Base-by-base conservation (phyloP, 2,113 vertebrate species). In the Tachycineta bicolor region DNA sequence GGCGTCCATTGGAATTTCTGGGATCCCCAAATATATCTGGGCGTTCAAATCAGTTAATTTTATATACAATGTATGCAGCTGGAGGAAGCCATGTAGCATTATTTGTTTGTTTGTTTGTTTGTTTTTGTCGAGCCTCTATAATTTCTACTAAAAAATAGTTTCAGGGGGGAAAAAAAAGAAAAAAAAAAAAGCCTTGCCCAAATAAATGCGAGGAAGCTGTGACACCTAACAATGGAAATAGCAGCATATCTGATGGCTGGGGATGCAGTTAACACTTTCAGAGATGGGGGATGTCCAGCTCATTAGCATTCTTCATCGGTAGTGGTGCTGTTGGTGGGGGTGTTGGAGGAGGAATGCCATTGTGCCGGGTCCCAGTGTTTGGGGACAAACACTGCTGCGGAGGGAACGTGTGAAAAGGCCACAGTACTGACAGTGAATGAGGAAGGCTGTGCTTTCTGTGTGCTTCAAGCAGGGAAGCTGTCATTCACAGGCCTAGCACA, bases 301-400 rank as follows among this genome's bases (percentile, higher is more conserved):
- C 97, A 98, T 98, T 98, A 98, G 97, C 97, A 98, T 98, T 98
- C 98, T 68, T 91, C 97, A 74, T 95, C 56, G 56, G 98, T 97
- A 83, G 96, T 92, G 97, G 96, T 95, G 97, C 97, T 97, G 98
- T 97, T 97, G 98, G 97, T 97, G 96, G 97, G 98, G 98, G 98
- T 97, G 98, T 97, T 96, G 97, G 83, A 97, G 97, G 59, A 98
- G 98, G 98, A 98, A 98, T 98, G 98, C 97, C 97, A 98, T 98
- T 99, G 98, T 98, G 98, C 97, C 44, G 91, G 95, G 95, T 96
- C 91, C 98, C 98, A 98, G 98, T 99, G 98, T 99, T 99, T 99
- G 98, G 98, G 98, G 98, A 98, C 98, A 98, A 98, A 99, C 98
- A 98, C 98, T 98, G 98, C 98, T 98, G 97, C 96, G 98, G 98